phyloP scores from a whole-genome alignment of 1,140 invertebrate genomes.

The Zaprionus gabonicus region DNA sequence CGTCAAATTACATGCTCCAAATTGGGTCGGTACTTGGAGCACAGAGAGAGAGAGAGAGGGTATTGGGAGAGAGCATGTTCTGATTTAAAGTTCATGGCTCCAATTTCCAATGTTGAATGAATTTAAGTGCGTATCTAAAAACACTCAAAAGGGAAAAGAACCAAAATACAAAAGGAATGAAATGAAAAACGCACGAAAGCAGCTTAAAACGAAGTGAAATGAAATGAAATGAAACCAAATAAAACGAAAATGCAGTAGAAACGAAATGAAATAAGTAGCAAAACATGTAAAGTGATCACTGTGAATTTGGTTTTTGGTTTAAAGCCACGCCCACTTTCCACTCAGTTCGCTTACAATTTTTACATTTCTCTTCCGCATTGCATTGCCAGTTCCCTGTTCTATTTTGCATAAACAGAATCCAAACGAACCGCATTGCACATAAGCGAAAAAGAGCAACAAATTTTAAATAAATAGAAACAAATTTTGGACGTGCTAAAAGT shows the following conservation, averaged over 20 bases:
- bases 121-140: slow-evolving; percentile 67
- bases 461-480: slow-evolving; percentile 71
- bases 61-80: background rate
- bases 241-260: slow-evolving; percentile 5
- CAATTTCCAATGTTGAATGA: slow-evolving; percentile 46
- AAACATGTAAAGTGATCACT: slow-evolving; percentile 38
- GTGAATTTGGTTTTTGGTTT: slow-evolving; percentile 13
- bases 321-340: background rate
- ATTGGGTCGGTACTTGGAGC: background rate
- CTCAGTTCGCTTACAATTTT: background rate
- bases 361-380: background rate
- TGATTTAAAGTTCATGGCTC: slow-evolving; percentile 37
- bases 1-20: slow-evolving; percentile 56
- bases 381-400: slow-evolving; percentile 11
- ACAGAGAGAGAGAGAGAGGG: background rate
- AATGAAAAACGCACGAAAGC: slow-evolving; percentile 5
- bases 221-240: slow-evolving; percentile 20
- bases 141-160: slow-evolving; percentile 19
- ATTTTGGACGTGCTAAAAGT: slow-evolving; percentile 66
- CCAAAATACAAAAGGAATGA: too few relatives aligned
- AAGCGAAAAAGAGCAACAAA: slow-evolving; percentile 19
- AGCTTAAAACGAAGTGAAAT: background rate
- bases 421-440: background rate
- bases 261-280: slow-evolving; percentile 1
- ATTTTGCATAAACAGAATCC: slow-evolving; percentile 35